These are phyloP conservation scores for Holcopasites calliopsidis DNA, from an alignment of 1,140 invertebrate species.

Conservation along the genomic window DNA sequence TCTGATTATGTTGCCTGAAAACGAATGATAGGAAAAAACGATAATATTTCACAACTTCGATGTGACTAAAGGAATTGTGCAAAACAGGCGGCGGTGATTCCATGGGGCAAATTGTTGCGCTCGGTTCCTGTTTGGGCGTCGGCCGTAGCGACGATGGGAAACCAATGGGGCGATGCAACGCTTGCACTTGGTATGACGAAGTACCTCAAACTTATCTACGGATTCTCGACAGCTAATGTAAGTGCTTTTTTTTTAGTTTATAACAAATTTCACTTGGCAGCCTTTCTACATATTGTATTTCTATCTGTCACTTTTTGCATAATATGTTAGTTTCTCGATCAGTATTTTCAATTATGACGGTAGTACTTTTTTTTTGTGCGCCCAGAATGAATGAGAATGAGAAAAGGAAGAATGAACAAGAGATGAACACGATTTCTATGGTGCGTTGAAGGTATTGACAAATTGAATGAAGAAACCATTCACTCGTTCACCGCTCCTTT, in stretches of 20 bases:
- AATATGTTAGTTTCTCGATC: no score
- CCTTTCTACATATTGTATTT: no score
- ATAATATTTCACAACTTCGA: not conserved
- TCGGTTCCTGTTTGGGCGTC: constrained; percentile 83
- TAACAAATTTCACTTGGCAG: not conserved
- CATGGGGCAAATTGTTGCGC: constrained; percentile 81
- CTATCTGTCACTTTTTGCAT: no score
- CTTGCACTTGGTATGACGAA: constrained; percentile 82
- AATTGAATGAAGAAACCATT: no score
- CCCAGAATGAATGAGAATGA: no score
- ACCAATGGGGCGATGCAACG: constrained; percentile 83
- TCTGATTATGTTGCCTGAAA: no score
- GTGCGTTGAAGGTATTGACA: no score
- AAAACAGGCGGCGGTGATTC: constrained; percentile 76
- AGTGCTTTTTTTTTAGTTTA: constrained; percentile 47
- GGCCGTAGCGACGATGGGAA: constrained; percentile 81
- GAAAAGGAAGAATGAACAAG: no score
- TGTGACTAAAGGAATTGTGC: not conserved
- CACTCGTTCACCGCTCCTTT: no score
- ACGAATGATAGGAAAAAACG: not conserved
- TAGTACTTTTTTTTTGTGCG: no score
- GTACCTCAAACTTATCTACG: constrained; percentile 82
- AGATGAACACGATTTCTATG: no score
- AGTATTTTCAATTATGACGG: no score
- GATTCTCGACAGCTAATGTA: constrained; percentile 82